Evolutionary conservation across 2,797 vertebrate genomes (phyloP).

Genomic region (Eospalax fontanierii): DNA sequence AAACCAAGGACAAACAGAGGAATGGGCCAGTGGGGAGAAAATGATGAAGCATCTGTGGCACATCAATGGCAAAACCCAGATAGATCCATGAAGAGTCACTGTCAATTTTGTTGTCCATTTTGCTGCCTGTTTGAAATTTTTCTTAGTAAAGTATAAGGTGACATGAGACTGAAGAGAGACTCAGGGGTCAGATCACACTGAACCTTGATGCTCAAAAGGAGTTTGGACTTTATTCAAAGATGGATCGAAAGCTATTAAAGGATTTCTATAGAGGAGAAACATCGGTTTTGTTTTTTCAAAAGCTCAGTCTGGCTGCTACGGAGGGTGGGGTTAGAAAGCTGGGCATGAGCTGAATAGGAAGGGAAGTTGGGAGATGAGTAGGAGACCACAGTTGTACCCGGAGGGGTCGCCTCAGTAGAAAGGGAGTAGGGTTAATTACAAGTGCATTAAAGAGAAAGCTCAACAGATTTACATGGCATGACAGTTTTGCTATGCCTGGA

Average conservation of each 20-base stretch:
- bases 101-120: not conserved
- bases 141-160: not conserved
- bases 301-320: not conserved
- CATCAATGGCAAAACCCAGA: not conserved
- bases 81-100: not conserved
- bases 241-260: conserved; percentile 75
- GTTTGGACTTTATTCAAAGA: conserved; percentile 71
- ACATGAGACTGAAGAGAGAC: not conserved
- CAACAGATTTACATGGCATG: not conserved
- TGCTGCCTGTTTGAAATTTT: not conserved
- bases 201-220: conserved; percentile 46
- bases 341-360: not conserved
- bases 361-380: not conserved
- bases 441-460: not conserved
- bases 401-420: not conserved
- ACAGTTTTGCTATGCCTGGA: not conserved
- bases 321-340: not conserved
- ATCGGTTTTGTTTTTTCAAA: conserved; percentile 52
- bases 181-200: conserved; percentile 16
- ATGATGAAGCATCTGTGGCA: not conserved
- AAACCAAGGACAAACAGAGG: not conserved
- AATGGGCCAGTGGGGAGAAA: not conserved
- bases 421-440: not conserved
- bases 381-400: not conserved
- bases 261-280: conserved; percentile 42